Evolutionary conservation across 2,888 invertebrate genomes (phyloP), one percentile per base, ranked within the genome.

Genomic region (Acanthosepion pharaonis): DNA sequence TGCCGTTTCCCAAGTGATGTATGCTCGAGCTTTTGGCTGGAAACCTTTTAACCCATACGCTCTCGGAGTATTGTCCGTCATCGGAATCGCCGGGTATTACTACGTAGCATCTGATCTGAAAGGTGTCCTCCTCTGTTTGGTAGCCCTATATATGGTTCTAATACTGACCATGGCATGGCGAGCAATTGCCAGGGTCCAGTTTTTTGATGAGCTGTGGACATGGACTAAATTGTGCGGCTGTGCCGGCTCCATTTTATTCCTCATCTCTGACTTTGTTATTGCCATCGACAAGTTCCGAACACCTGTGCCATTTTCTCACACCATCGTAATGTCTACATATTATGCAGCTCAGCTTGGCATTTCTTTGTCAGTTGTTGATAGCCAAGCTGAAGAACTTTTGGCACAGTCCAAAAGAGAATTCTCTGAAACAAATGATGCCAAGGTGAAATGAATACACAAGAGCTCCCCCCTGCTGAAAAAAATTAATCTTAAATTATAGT

Each of bases 311-410:
- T 97, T 98, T 97, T 97, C 98, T 53, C 98, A 99, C 98, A 98
- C 98, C 95, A 97, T 98, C 95, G 98, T 99, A 95, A 99, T 99
- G 99, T 97, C 98, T 23, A 99, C 99, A 0, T 99, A 99, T 98
- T 99, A 99, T 97, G 98, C 98, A 95, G 99, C 98, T 42, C 99
- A 99, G 98, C 98, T 99, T 95, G 98, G 98, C 94, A 98, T 99
- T 96, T 98, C 99, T 28, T 97, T 99, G 94, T 99, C 99, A 0
- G 97, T 97, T 0, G 97, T 97, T 1, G 97, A 97, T 96, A 97
- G 97, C 94, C 97, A 97, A 92, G 96, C 97, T 11, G 97, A 97
- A 94, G 96, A 96, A 91, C 95, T 96, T 15, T 95, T 97, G 91
- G 25, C 33, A 20, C 94, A 92, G 92, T 92, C 92, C 1, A 92